Percentiles rank a stretch among this genome's conserved stretches.
These are phyloP conservation scores for Manis javanica DNA, from an alignment of 2,797 vertebrate species.

Conservation along the genomic window DNA sequence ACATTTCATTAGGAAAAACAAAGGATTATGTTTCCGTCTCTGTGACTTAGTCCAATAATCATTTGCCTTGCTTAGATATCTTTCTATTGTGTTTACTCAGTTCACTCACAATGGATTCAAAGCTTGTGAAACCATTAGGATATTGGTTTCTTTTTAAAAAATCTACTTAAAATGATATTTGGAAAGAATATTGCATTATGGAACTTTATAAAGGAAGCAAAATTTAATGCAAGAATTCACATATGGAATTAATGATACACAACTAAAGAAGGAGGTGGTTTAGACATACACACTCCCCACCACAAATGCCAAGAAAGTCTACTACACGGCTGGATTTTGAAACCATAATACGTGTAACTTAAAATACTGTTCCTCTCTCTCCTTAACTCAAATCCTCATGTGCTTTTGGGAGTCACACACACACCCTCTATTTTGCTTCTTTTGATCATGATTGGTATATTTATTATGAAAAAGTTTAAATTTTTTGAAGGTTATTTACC, in stretches of 20 bases:
- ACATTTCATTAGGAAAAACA: background rate
- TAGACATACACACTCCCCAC: fast-evolving
- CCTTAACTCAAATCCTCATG: background rate
- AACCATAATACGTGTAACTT: background rate
- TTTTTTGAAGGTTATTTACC: background rate
- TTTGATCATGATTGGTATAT: background rate
- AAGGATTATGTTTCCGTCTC: background rate
- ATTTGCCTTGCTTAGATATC: background rate
- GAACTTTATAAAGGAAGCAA: background rate
- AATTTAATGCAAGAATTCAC: background rate
- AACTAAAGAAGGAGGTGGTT: background rate
- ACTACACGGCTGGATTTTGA: background rate
- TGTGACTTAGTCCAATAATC: background rate
- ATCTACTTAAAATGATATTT: background rate
- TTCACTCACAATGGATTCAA: background rate
- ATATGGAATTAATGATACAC: background rate
- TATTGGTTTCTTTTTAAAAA: background rate
- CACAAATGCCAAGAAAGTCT: background rate
- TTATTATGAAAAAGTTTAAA: background rate
- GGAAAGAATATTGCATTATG: background rate
- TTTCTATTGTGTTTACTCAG: background rate
- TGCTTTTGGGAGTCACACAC: background rate
- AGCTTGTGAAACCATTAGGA: background rate
- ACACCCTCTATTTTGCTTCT: background rate
- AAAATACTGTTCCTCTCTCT: background rate